A percentile compares a stretch with the other conserved stretches of the same genome.
Conservation (phyloP, 1,140 invertebrate genomes). For the Camponotus floridanus region DNA sequence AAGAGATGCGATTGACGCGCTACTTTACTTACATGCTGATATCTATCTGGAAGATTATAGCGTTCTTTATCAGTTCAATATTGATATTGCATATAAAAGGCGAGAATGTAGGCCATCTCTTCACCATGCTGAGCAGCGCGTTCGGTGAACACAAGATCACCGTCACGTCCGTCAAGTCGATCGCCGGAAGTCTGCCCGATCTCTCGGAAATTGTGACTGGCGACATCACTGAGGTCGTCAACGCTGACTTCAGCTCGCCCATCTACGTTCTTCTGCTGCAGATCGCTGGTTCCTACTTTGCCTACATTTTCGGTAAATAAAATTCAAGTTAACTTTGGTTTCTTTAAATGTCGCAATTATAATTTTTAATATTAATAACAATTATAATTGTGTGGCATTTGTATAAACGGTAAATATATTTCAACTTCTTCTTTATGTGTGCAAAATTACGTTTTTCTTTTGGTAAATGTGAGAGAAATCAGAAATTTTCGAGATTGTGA, state of each 20-base stretch:
- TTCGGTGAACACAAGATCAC: constrained; percentile 93
- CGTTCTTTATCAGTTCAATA: constrained; percentile 92
- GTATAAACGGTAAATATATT: background rate
- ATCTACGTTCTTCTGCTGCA: constrained; percentile 94
- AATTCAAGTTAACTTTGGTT: background rate
- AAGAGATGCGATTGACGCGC: constrained; percentile 92
- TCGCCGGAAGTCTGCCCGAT: constrained; percentile 89
- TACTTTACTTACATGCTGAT: constrained; percentile 96
- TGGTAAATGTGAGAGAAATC: no score
- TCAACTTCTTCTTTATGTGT: no score
- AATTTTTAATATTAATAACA: no score
- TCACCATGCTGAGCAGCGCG: constrained; percentile 91
- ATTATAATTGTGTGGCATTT: no score
- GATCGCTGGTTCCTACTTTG: constrained; percentile 93
- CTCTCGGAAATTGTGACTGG: constrained; percentile 90
- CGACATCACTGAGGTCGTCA: constrained; percentile 90
- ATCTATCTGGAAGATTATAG: constrained; percentile 94
- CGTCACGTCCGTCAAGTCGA: constrained; percentile 84
- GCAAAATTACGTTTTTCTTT: no score
- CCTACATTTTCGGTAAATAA: constrained; percentile 93
- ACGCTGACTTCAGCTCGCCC: constrained; percentile 90
- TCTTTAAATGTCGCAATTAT: no score
- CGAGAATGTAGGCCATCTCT: constrained; percentile 92
- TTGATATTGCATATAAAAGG: constrained; percentile 92
- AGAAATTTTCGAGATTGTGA: background rate